A percentile compares a stretch with the other conserved stretches of the same genome.
Evolutionary conservation across 2,888 invertebrate genomes (phyloP).

Genomic region (Glyphotaelius pellucidus): DNA sequence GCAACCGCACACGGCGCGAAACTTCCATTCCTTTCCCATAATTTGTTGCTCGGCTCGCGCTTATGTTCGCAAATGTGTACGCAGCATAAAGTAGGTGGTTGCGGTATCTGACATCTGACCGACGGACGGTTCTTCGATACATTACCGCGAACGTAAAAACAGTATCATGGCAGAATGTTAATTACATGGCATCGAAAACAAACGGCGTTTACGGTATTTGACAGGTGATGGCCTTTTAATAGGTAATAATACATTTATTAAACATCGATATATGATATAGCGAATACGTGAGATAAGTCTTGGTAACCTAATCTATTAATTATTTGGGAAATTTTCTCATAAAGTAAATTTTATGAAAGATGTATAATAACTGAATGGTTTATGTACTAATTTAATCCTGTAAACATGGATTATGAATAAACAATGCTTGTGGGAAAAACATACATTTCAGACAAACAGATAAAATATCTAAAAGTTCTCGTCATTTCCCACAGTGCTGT

Average conservation of each 20-base stretch:
- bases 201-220: constrained; percentile 5
- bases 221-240: background rate
- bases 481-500: background rate
- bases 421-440: background rate
- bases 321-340: background rate
- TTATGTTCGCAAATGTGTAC: too few relatives aligned
- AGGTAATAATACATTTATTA: background rate
- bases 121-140: constrained; percentile 11
- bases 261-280: background rate
- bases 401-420: background rate
- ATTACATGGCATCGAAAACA: background rate
- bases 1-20: too few relatives aligned
- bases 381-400: background rate
- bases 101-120: constrained; percentile 22
- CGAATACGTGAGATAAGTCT: background rate
- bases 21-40: too few relatives aligned
- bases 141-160: constrained; percentile 16
- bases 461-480: background rate
- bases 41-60: too few relatives aligned
- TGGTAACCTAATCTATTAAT: background rate
- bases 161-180: constrained; percentile 19
- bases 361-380: background rate
- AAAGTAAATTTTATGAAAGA: background rate
- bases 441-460: background rate
- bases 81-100: background rate